Base-by-base conservation (phyloP, 2,797 vertebrate species). In the Myotis vivesi region DNA sequence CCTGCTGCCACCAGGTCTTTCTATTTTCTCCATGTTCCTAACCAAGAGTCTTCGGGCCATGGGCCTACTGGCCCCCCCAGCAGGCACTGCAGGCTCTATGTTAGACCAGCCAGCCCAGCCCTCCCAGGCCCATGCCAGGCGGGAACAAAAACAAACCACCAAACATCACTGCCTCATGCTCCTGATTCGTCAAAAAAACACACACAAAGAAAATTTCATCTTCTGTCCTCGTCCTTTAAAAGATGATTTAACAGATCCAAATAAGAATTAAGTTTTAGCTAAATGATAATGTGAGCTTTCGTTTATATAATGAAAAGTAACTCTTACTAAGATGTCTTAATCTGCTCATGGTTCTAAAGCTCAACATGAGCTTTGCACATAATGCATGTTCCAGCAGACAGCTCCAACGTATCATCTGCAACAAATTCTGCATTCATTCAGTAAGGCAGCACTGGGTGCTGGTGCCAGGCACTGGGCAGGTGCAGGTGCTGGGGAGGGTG, bases 311-410 rank as follows among this genome's bases (percentile, higher is more conserved):
- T 89, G 49, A 97, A 80, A 33, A n/a, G 44, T 41, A 94, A 95
- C n/a, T 83, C 36, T 87, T 69, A 81, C 44, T 55, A 76, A 92
- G 10, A 77, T 46, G 87, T 94, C 72, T 94, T 95, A 57, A 53
- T 91, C n/a, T 95, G 53, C 28, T 95, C 59, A 9, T 46, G 41
- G 80, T 87, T 95, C 89, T 93, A 90, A 96, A 85, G 44, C 53
- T 84, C 90, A 81, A 83, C 44, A 44, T 22, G 57, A 81, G 55
- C 59, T 95, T 69, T 20, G 77, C 57, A 38, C 68, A 57, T 55
- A 92, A 87, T 36, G 57, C 9, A 16, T 81, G 19, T n/a, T 81
- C 71, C 13, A 94, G 76, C 8, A 87, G 38, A 57, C 30, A 87
- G 38, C 16, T 53, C n/a, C 51, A 76, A 41, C 2, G 16, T 44